phyloP scores from a whole-genome alignment of 1,140 invertebrate genomes.

The Drosophila littoralis region DNA sequence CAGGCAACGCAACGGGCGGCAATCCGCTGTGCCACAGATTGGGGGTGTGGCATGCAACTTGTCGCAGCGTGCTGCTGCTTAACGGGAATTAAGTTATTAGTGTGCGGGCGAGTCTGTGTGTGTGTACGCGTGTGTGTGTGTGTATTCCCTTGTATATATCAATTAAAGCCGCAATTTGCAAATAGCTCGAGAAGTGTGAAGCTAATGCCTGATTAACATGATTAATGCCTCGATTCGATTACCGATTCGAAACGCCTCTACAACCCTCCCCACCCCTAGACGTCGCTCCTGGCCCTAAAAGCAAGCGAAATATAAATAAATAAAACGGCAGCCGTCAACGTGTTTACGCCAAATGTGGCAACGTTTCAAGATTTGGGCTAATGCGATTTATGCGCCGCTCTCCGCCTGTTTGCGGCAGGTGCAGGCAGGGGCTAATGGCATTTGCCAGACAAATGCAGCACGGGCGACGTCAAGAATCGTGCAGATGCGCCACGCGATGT shows the following conservation, averaged over 20 bases:
- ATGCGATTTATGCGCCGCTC: slow-evolving; percentile 47
- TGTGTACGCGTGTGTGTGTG: slow-evolving; percentile 8
- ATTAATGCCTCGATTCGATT: slow-evolving; percentile 53
- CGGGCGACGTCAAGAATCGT: slow-evolving; percentile 27
- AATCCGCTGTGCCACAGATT: background rate
- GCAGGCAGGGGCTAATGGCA: slow-evolving; percentile 65
- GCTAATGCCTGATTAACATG: slow-evolving; percentile 72
- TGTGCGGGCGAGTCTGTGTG: slow-evolving; percentile 15
- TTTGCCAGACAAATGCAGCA: slow-evolving; percentile 50
- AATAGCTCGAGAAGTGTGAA: slow-evolving; percentile 73
- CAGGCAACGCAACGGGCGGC: slow-evolving; percentile 19
- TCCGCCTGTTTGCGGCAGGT: slow-evolving; percentile 31
- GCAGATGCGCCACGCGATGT: slow-evolving; percentile 52
- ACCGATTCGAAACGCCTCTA: background rate
- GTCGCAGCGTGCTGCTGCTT: slow-evolving; percentile 44
- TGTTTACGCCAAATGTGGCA: slow-evolving; percentile 40
- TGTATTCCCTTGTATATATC: slow-evolving; percentile 55
- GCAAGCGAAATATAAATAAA: background rate
- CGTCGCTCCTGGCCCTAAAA: slow-evolving; percentile 33
- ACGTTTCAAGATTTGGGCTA: slow-evolving; percentile 55
- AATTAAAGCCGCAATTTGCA: slow-evolving; percentile 79
- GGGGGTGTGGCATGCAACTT: slow-evolving; percentile 9
- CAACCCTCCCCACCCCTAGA: no score
- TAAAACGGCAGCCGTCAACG: slow-evolving; percentile 1
- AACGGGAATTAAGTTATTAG: slow-evolving; percentile 79